Conservation (phyloP, 2,888 invertebrate species). For the Quadroppia sp. region DNA sequence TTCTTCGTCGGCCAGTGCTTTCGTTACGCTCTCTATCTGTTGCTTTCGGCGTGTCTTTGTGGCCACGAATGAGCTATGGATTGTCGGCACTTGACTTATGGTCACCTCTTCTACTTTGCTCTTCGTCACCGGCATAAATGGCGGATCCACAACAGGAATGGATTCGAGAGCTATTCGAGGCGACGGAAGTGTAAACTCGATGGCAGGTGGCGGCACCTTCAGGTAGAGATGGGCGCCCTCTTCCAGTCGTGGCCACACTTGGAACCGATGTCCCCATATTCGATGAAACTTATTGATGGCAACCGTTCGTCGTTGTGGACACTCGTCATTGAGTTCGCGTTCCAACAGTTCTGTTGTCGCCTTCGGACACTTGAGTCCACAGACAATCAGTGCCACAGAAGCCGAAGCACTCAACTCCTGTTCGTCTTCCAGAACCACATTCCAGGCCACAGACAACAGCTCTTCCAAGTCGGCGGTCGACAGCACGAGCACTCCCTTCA, state of each 20-base stretch:
- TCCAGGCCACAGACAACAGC: conserved; percentile 90
- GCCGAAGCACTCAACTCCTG: conserved; percentile 58
- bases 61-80: conserved; percentile 84
- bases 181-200: conserved; percentile 97
- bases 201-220: conserved; percentile 97
- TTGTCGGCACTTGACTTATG: conserved; percentile 90
- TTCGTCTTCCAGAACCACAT: conserved; percentile 85
- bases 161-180: conserved; percentile 97
- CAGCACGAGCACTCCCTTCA: conserved; percentile 85
- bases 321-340: conserved; percentile 75
- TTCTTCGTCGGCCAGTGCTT: conserved; percentile 90
- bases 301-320: conserved; percentile 74
- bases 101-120: conserved; percentile 99
- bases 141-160: conserved; percentile 91
- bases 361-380: conserved; percentile 84
- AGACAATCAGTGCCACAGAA: conserved; percentile 84
- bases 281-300: conserved; percentile 71
- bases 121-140: conserved; percentile 97
- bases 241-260: conserved; percentile 99
- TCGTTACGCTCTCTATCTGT: conserved; percentile 94
- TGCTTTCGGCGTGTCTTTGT: conserved; percentile 98
- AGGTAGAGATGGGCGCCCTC: conserved; percentile 92
- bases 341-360: conserved; percentile 86
- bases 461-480: conserved; percentile 77
- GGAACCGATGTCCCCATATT: conserved; percentile 92